A percentile compares a stretch with the other conserved stretches of the same genome.
phyloP scores from a whole-genome alignment of 2,113 vertebrate species.

The Merops nubicus region DNA sequence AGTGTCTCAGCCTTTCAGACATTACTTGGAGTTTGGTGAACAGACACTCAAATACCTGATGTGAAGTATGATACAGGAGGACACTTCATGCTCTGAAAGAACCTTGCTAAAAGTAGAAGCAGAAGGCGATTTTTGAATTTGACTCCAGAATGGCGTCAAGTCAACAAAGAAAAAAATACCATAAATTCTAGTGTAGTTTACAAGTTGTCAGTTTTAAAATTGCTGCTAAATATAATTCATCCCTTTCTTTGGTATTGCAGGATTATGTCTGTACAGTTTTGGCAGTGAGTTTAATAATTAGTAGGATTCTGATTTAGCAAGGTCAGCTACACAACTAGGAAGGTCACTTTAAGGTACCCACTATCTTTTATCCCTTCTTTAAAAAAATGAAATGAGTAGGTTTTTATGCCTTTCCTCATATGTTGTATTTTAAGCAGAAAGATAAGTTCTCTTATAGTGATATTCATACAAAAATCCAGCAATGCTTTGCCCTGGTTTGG shows the following conservation, averaged over 20 bases:
- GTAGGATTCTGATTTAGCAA: neutral
- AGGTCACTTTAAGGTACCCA: neutral
- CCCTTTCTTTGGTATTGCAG: neutral
- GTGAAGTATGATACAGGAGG: neutral
- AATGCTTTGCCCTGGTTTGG: neutral
- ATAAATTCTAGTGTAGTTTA: neutral
- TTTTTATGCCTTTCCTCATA: neutral
- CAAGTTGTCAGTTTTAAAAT: neutral
- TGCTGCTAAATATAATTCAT: neutral
- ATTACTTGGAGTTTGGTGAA: constrained; percentile 3
- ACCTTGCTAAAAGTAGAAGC: neutral
- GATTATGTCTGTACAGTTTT: neutral
- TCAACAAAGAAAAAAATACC: neutral
- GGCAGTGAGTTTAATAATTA: neutral
- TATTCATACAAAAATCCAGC: neutral
- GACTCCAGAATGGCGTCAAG: neutral
- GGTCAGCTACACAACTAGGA: neutral
- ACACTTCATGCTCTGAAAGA: neutral
- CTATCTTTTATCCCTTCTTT: neutral
- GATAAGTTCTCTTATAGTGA: neutral
- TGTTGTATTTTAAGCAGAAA: neutral
- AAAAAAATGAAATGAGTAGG: neutral
- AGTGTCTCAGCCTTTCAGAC: neutral
- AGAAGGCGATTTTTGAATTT: neutral
- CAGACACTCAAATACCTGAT: neutral